These are phyloP conservation scores for Hydractinia echinata DNA, from an alignment of 30 jellyfish, hydroid and myxozoan species.

Conservation along the genomic window DNA sequence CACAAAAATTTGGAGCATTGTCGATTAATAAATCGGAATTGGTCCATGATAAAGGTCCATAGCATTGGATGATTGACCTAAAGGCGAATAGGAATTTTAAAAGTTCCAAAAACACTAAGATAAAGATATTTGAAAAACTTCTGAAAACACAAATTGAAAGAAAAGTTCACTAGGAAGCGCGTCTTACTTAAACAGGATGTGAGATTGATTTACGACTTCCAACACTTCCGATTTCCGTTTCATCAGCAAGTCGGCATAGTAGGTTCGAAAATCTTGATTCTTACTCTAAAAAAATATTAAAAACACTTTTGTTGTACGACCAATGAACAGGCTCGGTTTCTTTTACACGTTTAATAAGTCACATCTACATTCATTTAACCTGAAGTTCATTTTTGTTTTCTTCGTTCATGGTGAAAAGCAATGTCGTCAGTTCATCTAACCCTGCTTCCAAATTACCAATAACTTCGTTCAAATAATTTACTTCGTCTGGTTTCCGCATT, in stretches of 20 bases:
- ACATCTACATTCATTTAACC: too few relatives aligned
- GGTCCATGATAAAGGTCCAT: slow-evolving; percentile 18
- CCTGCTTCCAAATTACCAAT: neutral
- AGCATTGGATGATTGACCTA: neutral
- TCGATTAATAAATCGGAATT: slow-evolving; percentile 1
- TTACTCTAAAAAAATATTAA: neutral
- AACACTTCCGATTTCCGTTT: slow-evolving; percentile 2
- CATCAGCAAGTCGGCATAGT: neutral
- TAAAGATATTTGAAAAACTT: too few relatives aligned
- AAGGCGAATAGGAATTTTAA: neutral
- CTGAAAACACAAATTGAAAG: neutral
- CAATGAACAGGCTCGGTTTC: too few relatives aligned
- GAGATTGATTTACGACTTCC: neutral
- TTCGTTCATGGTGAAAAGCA: neutral
- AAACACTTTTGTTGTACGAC: too few relatives aligned
- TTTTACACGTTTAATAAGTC: too few relatives aligned
- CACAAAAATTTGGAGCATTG: neutral
- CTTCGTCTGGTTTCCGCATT: neutral
- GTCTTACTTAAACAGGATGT: neutral
- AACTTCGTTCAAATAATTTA: neutral
- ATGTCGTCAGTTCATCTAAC: neutral
- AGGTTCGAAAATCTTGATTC: neutral
- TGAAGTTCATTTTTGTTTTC: neutral
- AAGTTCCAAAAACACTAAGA: too few relatives aligned
- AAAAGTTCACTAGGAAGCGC: neutral